These are phyloP conservation scores for Coremacera marginata DNA, from an alignment of 2,888 invertebrate species.

Conservation along the genomic window DNA sequence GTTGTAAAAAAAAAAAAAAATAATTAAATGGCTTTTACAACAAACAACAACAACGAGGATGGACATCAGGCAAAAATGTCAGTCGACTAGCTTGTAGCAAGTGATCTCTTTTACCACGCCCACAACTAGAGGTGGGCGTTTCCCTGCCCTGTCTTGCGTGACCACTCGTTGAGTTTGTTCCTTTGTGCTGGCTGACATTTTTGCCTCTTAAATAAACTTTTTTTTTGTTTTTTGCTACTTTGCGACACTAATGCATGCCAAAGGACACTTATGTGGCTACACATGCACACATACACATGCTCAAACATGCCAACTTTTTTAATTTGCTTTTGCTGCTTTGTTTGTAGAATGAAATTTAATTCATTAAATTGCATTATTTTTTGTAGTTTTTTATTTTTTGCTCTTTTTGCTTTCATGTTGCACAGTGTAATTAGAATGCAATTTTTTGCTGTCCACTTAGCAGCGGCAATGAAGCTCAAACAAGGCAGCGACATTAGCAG, in stretches of 20 bases:
- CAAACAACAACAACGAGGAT: too few relatives aligned
- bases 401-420: background rate
- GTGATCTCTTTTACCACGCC: background rate
- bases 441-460: background rate
- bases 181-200: background rate
- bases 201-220: background rate
- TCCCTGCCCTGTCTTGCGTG: background rate
- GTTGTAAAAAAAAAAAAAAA: background rate
- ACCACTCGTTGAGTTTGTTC: background rate
- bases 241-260: slow-evolving; percentile 9
- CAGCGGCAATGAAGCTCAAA: background rate
- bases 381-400: too few relatives aligned
- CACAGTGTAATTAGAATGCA: background rate
- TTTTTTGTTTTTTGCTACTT: background rate
- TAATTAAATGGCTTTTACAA: background rate
- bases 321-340: background rate
- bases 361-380: background rate
- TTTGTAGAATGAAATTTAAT: background rate
- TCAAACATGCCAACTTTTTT: background rate
- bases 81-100: background rate
- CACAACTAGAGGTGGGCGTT: slow-evolving; percentile 1
- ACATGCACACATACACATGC: background rate
- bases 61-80: background rate
- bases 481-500: too few relatives aligned
- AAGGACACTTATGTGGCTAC: background rate